Evolutionary conservation across 2,888 invertebrate genomes (phyloP).

Genomic region (Andrena flavipes): DNA sequence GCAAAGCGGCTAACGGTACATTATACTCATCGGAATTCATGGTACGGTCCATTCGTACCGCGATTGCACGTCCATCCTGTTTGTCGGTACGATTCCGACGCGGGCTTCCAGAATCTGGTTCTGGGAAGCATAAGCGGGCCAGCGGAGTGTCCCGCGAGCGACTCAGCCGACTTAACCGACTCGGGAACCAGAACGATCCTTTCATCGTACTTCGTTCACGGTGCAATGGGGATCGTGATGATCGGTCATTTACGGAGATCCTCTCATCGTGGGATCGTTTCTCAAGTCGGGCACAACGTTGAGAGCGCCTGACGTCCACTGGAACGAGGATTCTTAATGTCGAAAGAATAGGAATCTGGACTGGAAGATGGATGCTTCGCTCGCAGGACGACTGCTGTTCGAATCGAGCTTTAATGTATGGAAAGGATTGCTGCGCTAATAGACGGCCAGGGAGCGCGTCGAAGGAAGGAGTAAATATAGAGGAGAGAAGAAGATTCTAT

Average conservation of each 20-base stretch:
- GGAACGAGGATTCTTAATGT: neutral
- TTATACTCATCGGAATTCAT: slow-evolving; percentile 82
- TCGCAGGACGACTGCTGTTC: too few relatives aligned
- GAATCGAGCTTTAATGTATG: too few relatives aligned
- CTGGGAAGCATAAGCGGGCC: slow-evolving; percentile 65
- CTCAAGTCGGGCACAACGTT: neutral
- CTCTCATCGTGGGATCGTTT: neutral
- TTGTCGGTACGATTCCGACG: slow-evolving; percentile 65
- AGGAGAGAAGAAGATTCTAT: neutral
- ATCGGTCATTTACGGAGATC: neutral
- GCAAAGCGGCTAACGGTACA: slow-evolving; percentile 81
- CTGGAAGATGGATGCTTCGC: too few relatives aligned
- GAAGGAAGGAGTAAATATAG: slow-evolving; percentile 10
- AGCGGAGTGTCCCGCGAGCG: slow-evolving; percentile 47
- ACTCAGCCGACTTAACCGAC: slow-evolving; percentile 18
- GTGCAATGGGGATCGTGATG: slow-evolving; percentile 2
- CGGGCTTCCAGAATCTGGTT: slow-evolving; percentile 64
- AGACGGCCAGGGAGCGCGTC: neutral
- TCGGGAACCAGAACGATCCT: slow-evolving; percentile 28
- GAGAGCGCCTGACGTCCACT: neutral
- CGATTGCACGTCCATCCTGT: slow-evolving; percentile 67
- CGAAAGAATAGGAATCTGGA: too few relatives aligned
- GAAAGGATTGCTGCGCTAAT: neutral
- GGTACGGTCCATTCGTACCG: slow-evolving; percentile 80
- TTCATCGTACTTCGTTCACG: neutral